Evolutionary conservation across 2,797 vertebrate species (phyloP).

Genomic region (Gymnopithys bicolor): DNA sequence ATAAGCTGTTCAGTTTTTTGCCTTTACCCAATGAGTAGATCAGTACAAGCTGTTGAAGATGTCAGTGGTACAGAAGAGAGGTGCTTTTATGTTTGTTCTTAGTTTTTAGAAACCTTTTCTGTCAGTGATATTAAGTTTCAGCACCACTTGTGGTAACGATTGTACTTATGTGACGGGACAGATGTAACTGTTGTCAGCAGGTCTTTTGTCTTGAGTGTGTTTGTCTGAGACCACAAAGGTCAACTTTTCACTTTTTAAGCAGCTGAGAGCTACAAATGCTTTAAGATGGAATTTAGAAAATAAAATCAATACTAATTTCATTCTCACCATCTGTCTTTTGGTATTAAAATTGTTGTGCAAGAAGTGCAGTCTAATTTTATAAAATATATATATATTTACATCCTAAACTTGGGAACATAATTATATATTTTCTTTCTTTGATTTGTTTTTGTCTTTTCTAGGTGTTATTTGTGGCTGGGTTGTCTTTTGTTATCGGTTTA

Average conservation of each 20-base stretch:
- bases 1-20: neutral
- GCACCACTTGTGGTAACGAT: neutral
- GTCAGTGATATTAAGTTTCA: neutral
- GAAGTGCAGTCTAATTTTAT: neutral
- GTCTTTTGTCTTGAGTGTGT: neutral
- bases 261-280: neutral
- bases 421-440: neutral
- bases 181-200: neutral
- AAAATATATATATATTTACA: neutral
- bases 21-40: neutral
- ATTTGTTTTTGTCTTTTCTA: constrained; percentile 62
- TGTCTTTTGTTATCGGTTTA: constrained; percentile 95
- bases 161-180: neutral
- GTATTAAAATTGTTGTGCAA: neutral
- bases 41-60: neutral
- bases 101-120: neutral
- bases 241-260: neutral
- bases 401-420: neutral
- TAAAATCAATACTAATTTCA: neutral
- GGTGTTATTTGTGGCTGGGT: constrained; percentile 96
- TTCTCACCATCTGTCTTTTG: neutral
- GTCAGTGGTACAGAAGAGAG: neutral
- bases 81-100: neutral
- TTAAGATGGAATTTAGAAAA: neutral
- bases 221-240: neutral